Evolutionary conservation across 2,888 invertebrate species (phyloP).

Genomic region (Petrolisthes manimaculis): DNA sequence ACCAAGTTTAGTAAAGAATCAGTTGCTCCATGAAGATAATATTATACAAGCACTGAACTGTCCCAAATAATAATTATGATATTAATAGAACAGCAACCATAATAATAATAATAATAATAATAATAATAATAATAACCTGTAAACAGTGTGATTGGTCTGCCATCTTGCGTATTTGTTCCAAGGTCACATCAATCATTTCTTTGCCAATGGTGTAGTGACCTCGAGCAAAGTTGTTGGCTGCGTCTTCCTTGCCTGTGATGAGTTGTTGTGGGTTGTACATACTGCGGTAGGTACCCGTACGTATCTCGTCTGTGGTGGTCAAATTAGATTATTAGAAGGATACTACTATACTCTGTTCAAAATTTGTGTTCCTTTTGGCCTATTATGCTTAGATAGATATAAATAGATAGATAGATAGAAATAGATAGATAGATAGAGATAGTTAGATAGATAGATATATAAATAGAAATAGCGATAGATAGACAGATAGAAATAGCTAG

Average conservation of each 20-base stretch:
- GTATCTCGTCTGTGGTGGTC: conserved; percentile 57
- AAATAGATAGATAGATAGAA: too few relatives aligned
- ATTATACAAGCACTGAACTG: not conserved
- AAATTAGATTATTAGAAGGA: too few relatives aligned
- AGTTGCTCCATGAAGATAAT: not conserved
- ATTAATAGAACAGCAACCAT: not conserved
- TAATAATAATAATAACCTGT: conserved; percentile 40
- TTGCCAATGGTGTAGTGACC: conserved; percentile 66
- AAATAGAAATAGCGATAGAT: too few relatives aligned
- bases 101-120: not conserved
- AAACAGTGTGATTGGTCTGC: conserved; percentile 54
- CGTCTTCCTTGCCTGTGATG: conserved; percentile 65
- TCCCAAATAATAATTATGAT: not conserved
- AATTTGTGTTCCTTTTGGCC: too few relatives aligned
- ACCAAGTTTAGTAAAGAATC: too few relatives aligned
- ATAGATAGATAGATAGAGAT: too few relatives aligned
- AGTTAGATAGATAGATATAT: too few relatives aligned
- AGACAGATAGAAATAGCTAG: too few relatives aligned
- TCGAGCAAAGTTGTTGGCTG: conserved; percentile 66
- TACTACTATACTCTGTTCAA: too few relatives aligned
- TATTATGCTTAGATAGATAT: too few relatives aligned
- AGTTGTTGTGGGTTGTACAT: conserved; percentile 59
- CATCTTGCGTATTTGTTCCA: conserved; percentile 58
- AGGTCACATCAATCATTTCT: conserved; percentile 61
- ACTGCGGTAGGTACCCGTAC: conserved; percentile 61